These are phyloP conservation scores for Apis cerana DNA, from an alignment of 1,140 invertebrate species.

Conservation along the genomic window DNA sequence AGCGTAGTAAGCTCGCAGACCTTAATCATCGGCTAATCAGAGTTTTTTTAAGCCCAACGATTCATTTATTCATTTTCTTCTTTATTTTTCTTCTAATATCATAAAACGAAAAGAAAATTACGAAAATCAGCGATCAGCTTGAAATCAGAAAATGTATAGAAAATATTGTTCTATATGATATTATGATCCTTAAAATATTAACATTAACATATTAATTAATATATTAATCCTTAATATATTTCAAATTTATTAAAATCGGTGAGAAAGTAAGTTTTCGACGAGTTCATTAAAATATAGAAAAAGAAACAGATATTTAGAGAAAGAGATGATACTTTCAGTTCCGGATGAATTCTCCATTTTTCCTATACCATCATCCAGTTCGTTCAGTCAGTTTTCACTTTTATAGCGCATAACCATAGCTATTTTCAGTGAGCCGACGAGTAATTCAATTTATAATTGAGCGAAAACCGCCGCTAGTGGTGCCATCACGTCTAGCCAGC, in stretches of 20 bases:
- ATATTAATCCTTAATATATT: no score
- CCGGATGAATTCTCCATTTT: constrained; percentile 1
- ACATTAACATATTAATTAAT: no score
- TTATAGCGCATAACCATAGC: constrained; percentile 67
- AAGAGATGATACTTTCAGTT: constrained; percentile 18
- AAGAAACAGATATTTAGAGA: background rate
- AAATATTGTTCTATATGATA: no score
- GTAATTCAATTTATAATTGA: constrained; percentile 72
- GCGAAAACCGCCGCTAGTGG: constrained; percentile 70
- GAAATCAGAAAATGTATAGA: no score
- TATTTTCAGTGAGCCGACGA: constrained; percentile 62
- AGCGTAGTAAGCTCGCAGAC: background rate
- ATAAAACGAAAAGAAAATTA: background rate
- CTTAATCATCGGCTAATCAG: constrained; percentile 4
- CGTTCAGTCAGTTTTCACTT: constrained; percentile 57
- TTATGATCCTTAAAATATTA: no score
- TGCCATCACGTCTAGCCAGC: constrained; percentile 73
- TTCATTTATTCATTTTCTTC: background rate
- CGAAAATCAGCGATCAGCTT: constrained; percentile 13
- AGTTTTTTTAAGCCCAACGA: background rate
- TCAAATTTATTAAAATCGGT: no score
- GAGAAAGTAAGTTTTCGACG: background rate
- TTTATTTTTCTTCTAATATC: no score
- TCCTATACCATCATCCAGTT: constrained; percentile 19
- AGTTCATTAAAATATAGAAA: background rate